phyloP scores from a whole-genome alignment of 1,140 invertebrate genomes.

The Eumaeus atala region DNA sequence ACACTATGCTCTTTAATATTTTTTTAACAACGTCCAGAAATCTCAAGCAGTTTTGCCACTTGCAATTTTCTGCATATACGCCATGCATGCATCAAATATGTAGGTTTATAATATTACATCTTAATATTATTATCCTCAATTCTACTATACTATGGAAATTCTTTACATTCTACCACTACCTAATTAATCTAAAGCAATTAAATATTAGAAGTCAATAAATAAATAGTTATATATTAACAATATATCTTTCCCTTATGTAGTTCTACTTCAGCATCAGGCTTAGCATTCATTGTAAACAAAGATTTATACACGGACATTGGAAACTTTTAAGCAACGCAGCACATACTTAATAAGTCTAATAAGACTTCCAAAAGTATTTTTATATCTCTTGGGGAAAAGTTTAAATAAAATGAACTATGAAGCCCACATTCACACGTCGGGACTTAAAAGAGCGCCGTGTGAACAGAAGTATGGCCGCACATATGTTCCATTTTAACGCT shows the following conservation, averaged over 20 bases:
- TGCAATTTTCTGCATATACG: no score
- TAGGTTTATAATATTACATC: conserved; percentile 13
- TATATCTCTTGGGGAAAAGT: no score
- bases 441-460: no score
- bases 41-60: no score
- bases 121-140: conserved; percentile 22
- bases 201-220: conserved; percentile 64
- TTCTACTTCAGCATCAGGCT: conserved; percentile 30
- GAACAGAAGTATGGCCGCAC: no score
- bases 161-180: conserved; percentile 40
- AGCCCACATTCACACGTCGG: no score
- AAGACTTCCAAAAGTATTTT: no score
- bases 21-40: no score
- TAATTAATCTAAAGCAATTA: conserved; percentile 41
- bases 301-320: not conserved
- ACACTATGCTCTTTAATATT: no score
- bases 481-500: no score
- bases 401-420: no score
- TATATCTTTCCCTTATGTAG: conserved; percentile 25
- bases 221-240: conserved; percentile 67
- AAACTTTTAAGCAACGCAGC: not conserved
- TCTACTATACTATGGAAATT: conserved; percentile 59
- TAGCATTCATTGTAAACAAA: conserved; percentile 13
- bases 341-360: no score
- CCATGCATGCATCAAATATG: conserved; percentile 4